These are phyloP conservation scores for Orchesella flavescens DNA, from an alignment of 2,888 invertebrate genomes.

Conservation along the genomic window DNA sequence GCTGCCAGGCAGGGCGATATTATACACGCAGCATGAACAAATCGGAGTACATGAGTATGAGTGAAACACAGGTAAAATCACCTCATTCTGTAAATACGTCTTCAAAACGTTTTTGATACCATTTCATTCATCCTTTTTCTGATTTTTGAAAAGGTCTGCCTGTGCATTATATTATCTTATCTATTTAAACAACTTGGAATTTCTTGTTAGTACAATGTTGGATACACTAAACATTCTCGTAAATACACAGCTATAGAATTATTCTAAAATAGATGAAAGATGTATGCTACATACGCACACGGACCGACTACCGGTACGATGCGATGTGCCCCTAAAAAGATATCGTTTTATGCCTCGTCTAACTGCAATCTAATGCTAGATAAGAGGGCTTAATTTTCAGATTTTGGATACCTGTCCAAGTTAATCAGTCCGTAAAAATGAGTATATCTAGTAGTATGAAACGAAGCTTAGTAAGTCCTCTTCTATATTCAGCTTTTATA, in stretches of 20 bases:
- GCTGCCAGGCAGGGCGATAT: no score
- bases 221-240: neutral
- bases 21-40: no score
- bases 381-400: conserved; percentile 23
- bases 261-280: no score
- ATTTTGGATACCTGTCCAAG: conserved; percentile 44
- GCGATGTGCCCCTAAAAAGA: neutral
- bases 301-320: neutral
- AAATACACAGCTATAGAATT: neutral
- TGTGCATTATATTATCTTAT: no score
- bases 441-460: neutral
- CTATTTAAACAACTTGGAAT: neutral
- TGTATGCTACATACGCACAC: no score
- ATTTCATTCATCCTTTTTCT: no score
- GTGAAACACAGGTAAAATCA: no score
- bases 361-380: neutral
- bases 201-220: neutral
- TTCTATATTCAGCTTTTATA: neutral
- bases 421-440: conserved; percentile 49
- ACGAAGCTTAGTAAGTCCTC: neutral
- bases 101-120: no score
- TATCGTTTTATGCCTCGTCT: neutral
- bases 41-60: no score
- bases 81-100: no score
- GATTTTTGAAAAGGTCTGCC: no score